phyloP scores from a whole-genome alignment of 2,888 invertebrate genomes.

The Phasia obesa region DNA sequence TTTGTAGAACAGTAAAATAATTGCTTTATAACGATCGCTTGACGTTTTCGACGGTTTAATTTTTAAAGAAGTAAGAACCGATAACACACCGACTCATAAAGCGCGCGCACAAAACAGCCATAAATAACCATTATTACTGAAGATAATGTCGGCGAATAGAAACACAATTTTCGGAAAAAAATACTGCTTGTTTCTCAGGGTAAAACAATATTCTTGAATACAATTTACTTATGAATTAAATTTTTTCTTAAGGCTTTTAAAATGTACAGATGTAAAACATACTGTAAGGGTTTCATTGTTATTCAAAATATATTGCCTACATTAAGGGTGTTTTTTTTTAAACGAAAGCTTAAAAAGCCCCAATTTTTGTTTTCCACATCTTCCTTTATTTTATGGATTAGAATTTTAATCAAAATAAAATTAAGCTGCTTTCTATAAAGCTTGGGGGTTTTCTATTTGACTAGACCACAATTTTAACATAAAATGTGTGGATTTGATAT shows the following conservation, averaged over 20 bases:
- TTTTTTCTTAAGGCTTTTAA: not conserved
- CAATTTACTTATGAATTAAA: not conserved
- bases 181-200: too few species aligned
- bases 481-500: conserved; percentile 23
- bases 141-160: too few species aligned
- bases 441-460: conserved; percentile 25
- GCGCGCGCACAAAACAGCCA: too few species aligned
- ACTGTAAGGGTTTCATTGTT: conserved; percentile 1
- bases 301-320: conserved; percentile 22
- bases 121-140: too few species aligned
- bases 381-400: conserved; percentile 29
- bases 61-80: too few species aligned
- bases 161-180: too few species aligned
- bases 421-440: conserved; percentile 44
- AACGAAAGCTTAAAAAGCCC: not conserved
- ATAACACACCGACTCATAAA: too few species aligned
- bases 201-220: not conserved
- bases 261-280: not conserved
- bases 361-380: not conserved
- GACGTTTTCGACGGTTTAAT: too few species aligned
- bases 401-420: conserved; percentile 53
- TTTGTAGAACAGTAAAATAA: too few species aligned
- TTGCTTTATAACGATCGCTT: too few species aligned
- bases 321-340: not conserved
- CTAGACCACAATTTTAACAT: not conserved